phyloP scores from a whole-genome alignment of 2,113 vertebrate species.

The Passer domesticus region DNA sequence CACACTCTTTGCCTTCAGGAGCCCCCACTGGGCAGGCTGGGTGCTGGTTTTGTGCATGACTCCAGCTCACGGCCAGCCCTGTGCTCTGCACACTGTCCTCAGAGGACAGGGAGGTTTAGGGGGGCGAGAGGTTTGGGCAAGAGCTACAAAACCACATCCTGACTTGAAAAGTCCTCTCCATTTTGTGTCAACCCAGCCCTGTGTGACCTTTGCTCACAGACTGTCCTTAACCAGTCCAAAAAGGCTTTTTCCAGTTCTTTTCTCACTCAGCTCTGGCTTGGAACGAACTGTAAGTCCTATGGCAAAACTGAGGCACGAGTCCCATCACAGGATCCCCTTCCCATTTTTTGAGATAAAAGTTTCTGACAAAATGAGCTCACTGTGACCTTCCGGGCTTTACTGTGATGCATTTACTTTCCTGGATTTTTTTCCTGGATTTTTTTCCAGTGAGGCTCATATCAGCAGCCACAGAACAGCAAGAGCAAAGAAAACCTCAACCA shows the following conservation, averaged over 20 bases:
- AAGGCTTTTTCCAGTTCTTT: neutral
- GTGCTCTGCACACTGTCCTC: neutral
- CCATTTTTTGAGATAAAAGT: neutral
- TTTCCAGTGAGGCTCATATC: neutral
- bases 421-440: neutral
- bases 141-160: constrained; percentile 34
- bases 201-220: neutral
- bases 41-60: neutral
- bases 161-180: neutral
- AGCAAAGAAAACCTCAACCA: neutral
- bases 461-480: neutral
- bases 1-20: neutral
- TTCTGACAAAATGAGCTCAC: neutral
- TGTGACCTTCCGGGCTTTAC: neutral
- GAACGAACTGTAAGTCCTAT: neutral
- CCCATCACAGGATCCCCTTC: neutral
- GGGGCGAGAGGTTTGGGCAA: neutral
- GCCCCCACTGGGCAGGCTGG: neutral
- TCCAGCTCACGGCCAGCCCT: neutral
- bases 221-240: neutral
- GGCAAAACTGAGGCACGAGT: neutral
- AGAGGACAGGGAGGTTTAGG: neutral
- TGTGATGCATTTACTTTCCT: neutral
- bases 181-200: neutral
- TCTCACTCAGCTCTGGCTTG: neutral